These are phyloP conservation scores for Characodon lateralis DNA, from an alignment of 2,797 vertebrate species.

Conservation along the genomic window DNA sequence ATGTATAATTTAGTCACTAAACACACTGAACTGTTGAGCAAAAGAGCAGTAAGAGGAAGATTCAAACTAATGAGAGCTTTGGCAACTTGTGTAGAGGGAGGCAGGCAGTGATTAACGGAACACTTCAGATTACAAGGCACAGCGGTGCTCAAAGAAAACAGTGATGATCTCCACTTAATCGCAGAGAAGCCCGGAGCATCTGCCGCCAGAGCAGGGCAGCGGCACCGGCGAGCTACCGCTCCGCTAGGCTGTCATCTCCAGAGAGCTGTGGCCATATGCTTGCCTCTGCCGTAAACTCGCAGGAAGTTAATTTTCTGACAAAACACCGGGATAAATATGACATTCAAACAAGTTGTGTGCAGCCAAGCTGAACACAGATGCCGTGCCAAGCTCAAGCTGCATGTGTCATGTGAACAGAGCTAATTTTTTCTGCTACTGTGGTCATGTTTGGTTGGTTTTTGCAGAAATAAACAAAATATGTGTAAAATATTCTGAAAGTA, in stretches of 20 bases:
- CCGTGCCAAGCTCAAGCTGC: constrained; percentile 84
- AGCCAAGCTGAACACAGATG: constrained; percentile 94
- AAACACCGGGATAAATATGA: constrained; percentile 99
- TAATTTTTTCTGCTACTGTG: constrained; percentile 67
- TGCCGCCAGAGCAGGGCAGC: constrained; percentile 95
- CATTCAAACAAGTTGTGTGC: constrained; percentile 99
- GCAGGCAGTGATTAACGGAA: constrained; percentile 99
- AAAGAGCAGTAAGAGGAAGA: constrained; percentile 75
- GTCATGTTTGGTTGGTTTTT: constrained; percentile 70
- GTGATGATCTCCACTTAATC: constrained; percentile 99
- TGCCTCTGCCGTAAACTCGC: constrained; percentile 96
- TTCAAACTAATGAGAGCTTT: constrained; percentile 99
- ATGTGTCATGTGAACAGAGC: constrained; percentile 87
- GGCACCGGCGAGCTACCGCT: constrained; percentile 94
- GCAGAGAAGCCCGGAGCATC: constrained; percentile 99
- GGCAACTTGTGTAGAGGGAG: constrained; percentile 96
- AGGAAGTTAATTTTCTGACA: constrained; percentile 99
- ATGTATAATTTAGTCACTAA: constrained; percentile 47
- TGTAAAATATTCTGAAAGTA: constrained; percentile 39
- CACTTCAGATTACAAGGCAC: constrained; percentile 99
- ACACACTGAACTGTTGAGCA: constrained; percentile 77
- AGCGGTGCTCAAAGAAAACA: constrained; percentile 99
- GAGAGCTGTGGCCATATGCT: constrained; percentile 99
- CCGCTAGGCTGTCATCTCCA: constrained; percentile 99
- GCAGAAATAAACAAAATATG: constrained; percentile 45